These are phyloP conservation scores for Aporophyla nigra DNA, from an alignment of 2,888 invertebrate genomes.

Conservation along the genomic window DNA sequence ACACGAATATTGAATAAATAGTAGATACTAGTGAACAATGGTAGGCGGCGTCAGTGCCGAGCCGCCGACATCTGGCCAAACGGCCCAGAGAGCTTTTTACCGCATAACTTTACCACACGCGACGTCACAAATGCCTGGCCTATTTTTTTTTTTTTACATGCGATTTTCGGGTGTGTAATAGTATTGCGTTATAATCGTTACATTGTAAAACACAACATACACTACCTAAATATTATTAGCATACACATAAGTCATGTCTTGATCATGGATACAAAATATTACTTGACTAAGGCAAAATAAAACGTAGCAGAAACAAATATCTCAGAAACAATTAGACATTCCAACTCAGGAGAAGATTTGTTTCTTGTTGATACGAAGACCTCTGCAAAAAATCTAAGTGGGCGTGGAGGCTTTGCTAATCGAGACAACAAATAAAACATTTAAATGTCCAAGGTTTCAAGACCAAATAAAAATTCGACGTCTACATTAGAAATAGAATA, in stretches of 20 bases:
- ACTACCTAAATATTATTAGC: slow-evolving; percentile 18
- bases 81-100: slow-evolving; percentile 72
- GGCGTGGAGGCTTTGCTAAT: slow-evolving; percentile 64
- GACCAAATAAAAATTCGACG: slow-evolving; percentile 48
- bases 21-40: slow-evolving; percentile 67
- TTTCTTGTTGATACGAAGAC: slow-evolving; percentile 27
- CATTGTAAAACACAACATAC: slow-evolving; percentile 26
- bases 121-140: slow-evolving; percentile 69
- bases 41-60: slow-evolving; percentile 64
- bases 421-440: slow-evolving; percentile 54
- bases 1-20: slow-evolving; percentile 71
- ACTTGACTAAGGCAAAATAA: slow-evolving; percentile 5
- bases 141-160: slow-evolving; percentile 64
- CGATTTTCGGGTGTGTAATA: slow-evolving; percentile 60
- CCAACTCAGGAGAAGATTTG: slow-evolving; percentile 22
- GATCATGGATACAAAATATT: neutral
- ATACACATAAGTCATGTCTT: neutral
- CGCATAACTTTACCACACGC: slow-evolving; percentile 73
- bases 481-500: slow-evolving; percentile 59
- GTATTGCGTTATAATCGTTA: slow-evolving; percentile 19
- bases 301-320: slow-evolving; percentile 6
- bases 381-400: slow-evolving; percentile 52
- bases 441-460: slow-evolving; percentile 58
- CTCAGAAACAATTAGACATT: slow-evolving; percentile 12
- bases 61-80: slow-evolving; percentile 73